These are phyloP conservation scores for Empidonax alnorum DNA, from an alignment of 2,113 vertebrate species.

Conservation along the genomic window DNA sequence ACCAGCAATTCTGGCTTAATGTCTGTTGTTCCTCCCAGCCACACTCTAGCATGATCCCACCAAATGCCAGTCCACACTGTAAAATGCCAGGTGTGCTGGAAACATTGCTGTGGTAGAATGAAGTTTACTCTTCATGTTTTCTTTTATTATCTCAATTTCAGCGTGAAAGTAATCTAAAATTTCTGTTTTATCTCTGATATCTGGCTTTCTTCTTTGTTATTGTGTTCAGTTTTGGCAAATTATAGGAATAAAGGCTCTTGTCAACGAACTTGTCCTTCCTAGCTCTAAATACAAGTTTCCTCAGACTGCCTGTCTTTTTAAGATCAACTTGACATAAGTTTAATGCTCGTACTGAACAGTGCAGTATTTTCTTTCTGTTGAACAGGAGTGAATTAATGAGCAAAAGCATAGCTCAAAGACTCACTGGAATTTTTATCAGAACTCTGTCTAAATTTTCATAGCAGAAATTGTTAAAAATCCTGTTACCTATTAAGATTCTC, in stretches of 20 bases:
- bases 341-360: not conserved
- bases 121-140: not conserved
- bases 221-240: not conserved
- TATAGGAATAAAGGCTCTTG: not conserved
- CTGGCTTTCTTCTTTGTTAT: not conserved
- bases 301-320: not conserved
- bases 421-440: fast-evolving
- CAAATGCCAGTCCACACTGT: not conserved
- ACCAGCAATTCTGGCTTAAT: not conserved
- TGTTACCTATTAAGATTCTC: not conserved
- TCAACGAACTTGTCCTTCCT: fast-evolving
- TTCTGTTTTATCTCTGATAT: not conserved
- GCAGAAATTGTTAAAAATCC: not conserved
- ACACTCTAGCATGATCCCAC: fast-evolving
- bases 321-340: not conserved
- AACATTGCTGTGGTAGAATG: not conserved
- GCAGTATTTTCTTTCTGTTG: not conserved
- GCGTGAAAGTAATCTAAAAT: not conserved
- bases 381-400: not conserved
- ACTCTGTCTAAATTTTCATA: not conserved
- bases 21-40: not conserved
- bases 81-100: not conserved
- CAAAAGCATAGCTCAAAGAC: not conserved
- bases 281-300: not conserved
- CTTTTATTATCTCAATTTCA: not conserved